Evolutionary conservation across 2,888 invertebrate genomes (phyloP).

Genomic region (Ryuthela nishihirai): DNA sequence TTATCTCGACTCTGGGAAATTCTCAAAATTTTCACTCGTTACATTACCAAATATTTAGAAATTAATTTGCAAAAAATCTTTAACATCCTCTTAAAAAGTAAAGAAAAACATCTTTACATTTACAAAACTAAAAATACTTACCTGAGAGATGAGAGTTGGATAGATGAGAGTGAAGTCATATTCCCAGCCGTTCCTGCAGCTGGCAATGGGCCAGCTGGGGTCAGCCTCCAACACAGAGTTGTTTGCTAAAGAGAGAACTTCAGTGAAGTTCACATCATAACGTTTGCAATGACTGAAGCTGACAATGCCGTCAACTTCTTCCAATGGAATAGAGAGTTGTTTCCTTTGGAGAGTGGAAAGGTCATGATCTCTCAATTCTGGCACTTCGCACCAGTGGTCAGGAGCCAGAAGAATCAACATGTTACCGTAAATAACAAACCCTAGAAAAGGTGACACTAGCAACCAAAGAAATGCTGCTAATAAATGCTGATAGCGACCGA

Average conservation of each 20-base stretch:
- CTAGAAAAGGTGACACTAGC: conserved; percentile 9
- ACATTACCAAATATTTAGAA: no score
- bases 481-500: conserved; percentile 8
- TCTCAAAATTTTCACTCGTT: no score
- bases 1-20: no score
- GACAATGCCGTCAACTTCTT: not conserved
- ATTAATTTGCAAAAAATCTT: no score
- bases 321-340: not conserved
- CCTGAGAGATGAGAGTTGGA: conserved; percentile 81
- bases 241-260: not conserved
- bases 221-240: not conserved
- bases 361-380: not conserved
- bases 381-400: conserved; percentile 2
- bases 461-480: conserved; percentile 7
- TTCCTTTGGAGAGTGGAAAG: not conserved
- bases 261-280: not conserved
- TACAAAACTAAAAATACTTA: conserved; percentile 49
- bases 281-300: not conserved
- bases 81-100: no score
- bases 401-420: conserved; percentile 10
- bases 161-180: conserved; percentile 65
- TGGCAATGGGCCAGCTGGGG: not conserved
- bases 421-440: conserved; percentile 7
- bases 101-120: not conserved
- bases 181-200: conserved; percentile 73